Conservation (phyloP, 92 coral and sea anemone species). For the Anthopleura xanthogrammica region DNA sequence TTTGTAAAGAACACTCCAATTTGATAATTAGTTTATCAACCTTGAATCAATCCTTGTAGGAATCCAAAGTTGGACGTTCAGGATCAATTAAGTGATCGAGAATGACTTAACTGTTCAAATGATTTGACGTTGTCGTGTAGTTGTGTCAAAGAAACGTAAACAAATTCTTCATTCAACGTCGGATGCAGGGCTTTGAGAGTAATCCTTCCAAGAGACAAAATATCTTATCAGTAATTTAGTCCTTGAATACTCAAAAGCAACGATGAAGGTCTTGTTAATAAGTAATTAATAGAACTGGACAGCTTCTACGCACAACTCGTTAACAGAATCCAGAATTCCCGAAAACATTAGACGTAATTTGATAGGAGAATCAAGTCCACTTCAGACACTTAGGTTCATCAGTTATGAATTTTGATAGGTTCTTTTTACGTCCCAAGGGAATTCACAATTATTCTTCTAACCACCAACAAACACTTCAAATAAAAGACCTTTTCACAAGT, state of each 20-base stretch:
- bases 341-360: background rate
- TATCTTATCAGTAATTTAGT: background rate
- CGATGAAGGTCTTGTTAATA: background rate
- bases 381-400: background rate
- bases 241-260: background rate
- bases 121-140: constrained; percentile 2
- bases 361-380: background rate
- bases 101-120: constrained; percentile 26
- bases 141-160: constrained; percentile 15
- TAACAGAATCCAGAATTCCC: background rate
- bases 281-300: background rate
- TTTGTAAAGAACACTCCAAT: background rate
- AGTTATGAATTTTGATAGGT: constrained; percentile 2
- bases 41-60: constrained; percentile 6
- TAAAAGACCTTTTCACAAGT: background rate
- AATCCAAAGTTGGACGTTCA: constrained; percentile 1
- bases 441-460: background rate
- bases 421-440: background rate
- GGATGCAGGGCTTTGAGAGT: background rate
- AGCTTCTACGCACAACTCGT: background rate
- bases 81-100: constrained; percentile 12
- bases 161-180: background rate
- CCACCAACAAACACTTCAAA: background rate
- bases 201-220: background rate
- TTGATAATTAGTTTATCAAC: constrained; percentile 9